Conservation (phyloP, 2,888 invertebrate species). For the Drosophila pullipes region DNA sequence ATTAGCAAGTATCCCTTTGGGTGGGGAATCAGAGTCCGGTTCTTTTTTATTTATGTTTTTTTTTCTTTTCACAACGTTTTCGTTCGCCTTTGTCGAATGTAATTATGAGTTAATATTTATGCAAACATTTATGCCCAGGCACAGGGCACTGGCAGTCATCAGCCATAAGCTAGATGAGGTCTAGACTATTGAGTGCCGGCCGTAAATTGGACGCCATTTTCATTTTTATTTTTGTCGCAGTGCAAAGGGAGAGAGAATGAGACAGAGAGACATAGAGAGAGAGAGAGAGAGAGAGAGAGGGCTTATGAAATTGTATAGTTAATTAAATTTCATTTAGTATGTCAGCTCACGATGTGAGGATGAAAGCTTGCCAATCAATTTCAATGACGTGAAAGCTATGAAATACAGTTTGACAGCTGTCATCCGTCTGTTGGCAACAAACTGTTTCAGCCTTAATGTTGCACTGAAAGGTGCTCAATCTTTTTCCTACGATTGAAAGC, state of each 20-base stretch:
- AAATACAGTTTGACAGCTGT: not conserved
- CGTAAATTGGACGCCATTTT: constrained; percentile 65
- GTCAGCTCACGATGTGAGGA: not conserved
- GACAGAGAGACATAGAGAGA: not conserved
- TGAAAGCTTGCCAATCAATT: constrained; percentile 1
- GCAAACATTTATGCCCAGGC: constrained; percentile 59
- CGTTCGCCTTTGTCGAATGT: constrained; percentile 71
- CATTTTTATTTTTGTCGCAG: constrained; percentile 52
- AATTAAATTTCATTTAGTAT: constrained; percentile 55
- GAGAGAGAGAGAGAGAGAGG: not conserved
- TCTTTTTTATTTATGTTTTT: not conserved
- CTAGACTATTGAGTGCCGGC: constrained; percentile 29
- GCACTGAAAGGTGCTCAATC: not conserved
- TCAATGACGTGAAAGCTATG: not conserved
- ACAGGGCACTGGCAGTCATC: not conserved
- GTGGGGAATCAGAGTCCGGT: not conserved
- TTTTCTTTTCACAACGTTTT: constrained; percentile 54
- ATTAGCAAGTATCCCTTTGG: constrained; percentile 45
- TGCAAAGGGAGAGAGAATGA: not conserved
- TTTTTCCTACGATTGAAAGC: not conserved
- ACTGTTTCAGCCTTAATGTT: not conserved
- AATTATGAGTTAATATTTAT: constrained; percentile 79
- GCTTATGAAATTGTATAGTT: constrained; percentile 34
- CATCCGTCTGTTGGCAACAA: not conserved
- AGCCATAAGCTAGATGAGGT: constrained; percentile 19